These are phyloP conservation scores for Dunckerocampus dactyliophorus DNA, from an alignment of 2,113 vertebrate genomes.

Conservation along the genomic window DNA sequence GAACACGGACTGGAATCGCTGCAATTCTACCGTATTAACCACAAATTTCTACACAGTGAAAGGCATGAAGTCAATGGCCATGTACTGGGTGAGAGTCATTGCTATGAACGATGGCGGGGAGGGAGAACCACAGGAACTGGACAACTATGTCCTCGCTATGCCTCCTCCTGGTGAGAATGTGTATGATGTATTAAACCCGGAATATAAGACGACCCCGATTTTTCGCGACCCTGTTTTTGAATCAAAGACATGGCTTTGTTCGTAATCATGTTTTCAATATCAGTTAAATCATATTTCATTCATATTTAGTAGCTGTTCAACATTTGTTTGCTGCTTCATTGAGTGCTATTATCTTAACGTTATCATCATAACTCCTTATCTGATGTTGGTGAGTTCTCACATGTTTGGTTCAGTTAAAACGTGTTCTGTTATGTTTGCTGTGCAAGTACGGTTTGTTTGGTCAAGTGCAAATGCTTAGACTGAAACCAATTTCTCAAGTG, in stretches of 20 bases:
- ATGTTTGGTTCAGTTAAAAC: too few species aligned
- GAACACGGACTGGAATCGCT: conserved; percentile 77
- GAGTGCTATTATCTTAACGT: neutral
- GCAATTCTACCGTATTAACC: conserved; percentile 69
- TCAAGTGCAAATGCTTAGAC: too few species aligned
- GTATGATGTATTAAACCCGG: too few species aligned
- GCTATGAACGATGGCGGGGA: conserved; percentile 75
- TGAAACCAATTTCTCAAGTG: too few species aligned
- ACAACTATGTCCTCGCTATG: conserved; percentile 70
- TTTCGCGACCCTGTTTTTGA: neutral
- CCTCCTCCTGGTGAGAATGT: conserved; percentile 72
- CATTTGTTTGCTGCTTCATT: neutral
- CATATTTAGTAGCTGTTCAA: neutral
- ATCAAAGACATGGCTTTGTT: neutral
- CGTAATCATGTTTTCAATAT: neutral
- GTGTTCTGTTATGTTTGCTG: too few species aligned
- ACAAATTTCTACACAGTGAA: conserved; percentile 73
- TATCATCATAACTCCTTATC: neutral
- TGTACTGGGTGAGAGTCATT: conserved; percentile 79
- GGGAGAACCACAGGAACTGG: conserved; percentile 69
- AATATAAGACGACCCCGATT: too few species aligned
- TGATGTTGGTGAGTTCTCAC: too few species aligned
- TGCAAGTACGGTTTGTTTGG: too few species aligned
- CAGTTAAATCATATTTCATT: neutral
- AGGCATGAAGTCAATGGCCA: conserved; percentile 74